Base-by-base conservation (phyloP, 1,140 invertebrate species). In the Pseudomyrmex pallidus region DNA sequence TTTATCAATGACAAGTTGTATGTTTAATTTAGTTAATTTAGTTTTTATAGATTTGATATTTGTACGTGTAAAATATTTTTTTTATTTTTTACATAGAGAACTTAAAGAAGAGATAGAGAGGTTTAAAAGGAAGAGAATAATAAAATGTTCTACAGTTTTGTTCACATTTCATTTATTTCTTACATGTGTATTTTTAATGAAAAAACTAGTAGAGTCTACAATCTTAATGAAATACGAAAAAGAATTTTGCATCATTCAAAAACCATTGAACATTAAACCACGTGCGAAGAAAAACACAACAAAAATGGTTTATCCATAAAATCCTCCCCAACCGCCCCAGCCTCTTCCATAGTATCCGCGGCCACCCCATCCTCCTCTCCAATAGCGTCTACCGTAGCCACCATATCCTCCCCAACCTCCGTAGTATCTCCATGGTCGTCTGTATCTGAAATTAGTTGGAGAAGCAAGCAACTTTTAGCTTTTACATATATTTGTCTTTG, bases 401-500 rank as follows among this genome's bases (percentile, higher is more conserved):
- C 57, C 57, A 59, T 59, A 59, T 59, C 57, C 57, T 22, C 74
- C 62, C 4, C 66, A 77, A 10, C 56, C 54, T 46, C 72, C 3
- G 12, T 46, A 20, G 9, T 46, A 44, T 52, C 50, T 68, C 17
- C 46, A 68, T 8, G 63, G 64, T 61, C 54, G 66, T 48, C 64
- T 20, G 4, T 78, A 80, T 35, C 76, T 80, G 76, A 48, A 80
- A 80, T 57, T 68, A 35, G 35, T 35, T 35, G 35, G 35, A 35
- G 35, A 35, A 35, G 4, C 35, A 35, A 13, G 8, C 5, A 35
- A 35, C 13, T 35, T 13, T 56, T 25, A 70, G 22, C 22, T 56
- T 48, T 13, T n/a, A 35, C 7, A 35, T 35, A 35, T 35, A 35
- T 35, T 35, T 35, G 35, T 35, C 5, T 35, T 35, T 35, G 35